Percentiles rank a stretch among this genome's conserved stretches.
Evolutionary conservation across 2,113 vertebrate species (phyloP).

Genomic region (Numenius arquata): DNA sequence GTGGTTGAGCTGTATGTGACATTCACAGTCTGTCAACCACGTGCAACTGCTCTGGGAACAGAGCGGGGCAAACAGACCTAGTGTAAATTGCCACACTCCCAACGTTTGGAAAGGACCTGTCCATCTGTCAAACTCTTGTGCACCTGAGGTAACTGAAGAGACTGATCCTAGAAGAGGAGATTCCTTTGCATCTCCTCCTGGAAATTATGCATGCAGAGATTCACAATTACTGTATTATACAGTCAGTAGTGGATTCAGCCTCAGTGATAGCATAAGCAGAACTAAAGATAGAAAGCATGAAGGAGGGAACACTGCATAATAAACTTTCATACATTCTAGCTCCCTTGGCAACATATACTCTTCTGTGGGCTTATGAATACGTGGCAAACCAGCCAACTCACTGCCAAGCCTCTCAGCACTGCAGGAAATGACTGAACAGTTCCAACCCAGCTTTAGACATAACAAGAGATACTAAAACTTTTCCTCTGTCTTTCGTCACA

Average conservation of each 20-base stretch:
- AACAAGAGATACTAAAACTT: conserved; percentile 1
- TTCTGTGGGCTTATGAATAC: not conserved
- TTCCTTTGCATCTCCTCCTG: not conserved
- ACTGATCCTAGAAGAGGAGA: not conserved
- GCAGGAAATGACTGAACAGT: not conserved
- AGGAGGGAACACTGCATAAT: not conserved
- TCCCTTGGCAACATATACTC: not conserved
- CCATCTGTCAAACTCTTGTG: not conserved
- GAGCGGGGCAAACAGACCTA: not conserved
- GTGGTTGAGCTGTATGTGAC: not conserved
- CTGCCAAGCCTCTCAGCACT: not conserved
- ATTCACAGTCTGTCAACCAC: not conserved
- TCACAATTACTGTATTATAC: not conserved
- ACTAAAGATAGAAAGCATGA: not conserved
- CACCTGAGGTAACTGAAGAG: not conserved
- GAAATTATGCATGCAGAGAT: not conserved
- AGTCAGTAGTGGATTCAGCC: not conserved
- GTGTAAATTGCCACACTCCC: not conserved
- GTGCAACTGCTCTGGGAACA: not conserved
- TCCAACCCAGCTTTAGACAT: conserved; percentile 25
- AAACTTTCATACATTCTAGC: not conserved
- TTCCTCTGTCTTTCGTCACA: not conserved
- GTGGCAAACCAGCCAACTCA: not conserved
- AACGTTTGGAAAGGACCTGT: not conserved
- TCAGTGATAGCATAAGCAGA: not conserved